These are phyloP conservation scores for Hydrolagus affinis DNA, from an alignment of 2,113 vertebrate genomes.

Conservation along the genomic window DNA sequence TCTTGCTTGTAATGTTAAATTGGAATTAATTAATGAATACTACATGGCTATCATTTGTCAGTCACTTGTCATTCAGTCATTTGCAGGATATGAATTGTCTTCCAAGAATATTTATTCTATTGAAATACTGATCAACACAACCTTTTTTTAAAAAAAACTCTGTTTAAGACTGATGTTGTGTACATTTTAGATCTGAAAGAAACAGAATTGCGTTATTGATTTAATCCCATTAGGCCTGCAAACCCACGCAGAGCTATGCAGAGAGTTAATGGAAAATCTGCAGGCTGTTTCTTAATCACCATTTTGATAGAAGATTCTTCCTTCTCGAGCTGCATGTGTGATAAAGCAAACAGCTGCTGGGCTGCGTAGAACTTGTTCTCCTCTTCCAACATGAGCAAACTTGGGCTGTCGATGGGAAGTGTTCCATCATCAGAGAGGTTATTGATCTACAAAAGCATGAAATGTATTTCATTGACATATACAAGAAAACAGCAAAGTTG, in stretches of 20 bases:
- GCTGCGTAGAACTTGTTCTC: slow-evolving; percentile 48
- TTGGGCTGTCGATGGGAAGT: slow-evolving; percentile 43
- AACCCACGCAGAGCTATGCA: slow-evolving; percentile 65
- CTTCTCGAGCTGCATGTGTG: slow-evolving; percentile 54
- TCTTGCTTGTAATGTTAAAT: background rate
- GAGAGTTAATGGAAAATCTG: slow-evolving; percentile 57
- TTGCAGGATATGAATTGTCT: background rate
- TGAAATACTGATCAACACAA: background rate
- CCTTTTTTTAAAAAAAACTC: background rate
- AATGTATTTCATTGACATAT: slow-evolving; percentile 47
- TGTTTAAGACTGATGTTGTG: background rate
- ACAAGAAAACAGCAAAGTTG: slow-evolving; percentile 7
- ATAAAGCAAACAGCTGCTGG: slow-evolving; percentile 59
- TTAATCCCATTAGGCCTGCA: slow-evolving; percentile 45
- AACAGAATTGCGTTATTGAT: background rate
- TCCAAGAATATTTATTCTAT: background rate
- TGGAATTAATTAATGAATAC: too few species aligned
- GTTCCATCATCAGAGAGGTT: slow-evolving; percentile 45
- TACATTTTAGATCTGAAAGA: too few species aligned
- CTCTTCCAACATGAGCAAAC: slow-evolving; percentile 49
- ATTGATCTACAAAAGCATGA: slow-evolving; percentile 56
- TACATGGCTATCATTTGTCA: background rate
- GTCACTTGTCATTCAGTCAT: background rate
- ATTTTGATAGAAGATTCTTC: slow-evolving; percentile 51
- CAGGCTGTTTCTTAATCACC: slow-evolving; percentile 42